Percentiles rank a stretch among this genome's conserved stretches.
Conservation (phyloP, 2,113 vertebrate genomes). For the Caranx melampygus region DNA sequence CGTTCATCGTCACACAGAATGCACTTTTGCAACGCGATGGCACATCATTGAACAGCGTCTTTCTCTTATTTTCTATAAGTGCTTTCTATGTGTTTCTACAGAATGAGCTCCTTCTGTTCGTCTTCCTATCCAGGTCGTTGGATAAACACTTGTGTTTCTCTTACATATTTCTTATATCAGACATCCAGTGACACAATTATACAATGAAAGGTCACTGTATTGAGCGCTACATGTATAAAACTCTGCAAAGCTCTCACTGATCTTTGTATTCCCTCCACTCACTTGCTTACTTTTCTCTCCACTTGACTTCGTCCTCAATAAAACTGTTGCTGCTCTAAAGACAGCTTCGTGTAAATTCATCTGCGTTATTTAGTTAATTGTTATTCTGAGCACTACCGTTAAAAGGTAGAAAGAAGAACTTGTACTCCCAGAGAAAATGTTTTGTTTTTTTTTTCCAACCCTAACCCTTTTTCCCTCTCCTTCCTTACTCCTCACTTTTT, state of each 20-base stretch:
- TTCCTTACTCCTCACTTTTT: slow-evolving; percentile 40
- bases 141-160: slow-evolving; percentile 15
- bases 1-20: not conserved
- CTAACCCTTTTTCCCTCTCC: not conserved
- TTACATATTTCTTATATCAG: slow-evolving; percentile 3
- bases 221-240: slow-evolving; percentile 6
- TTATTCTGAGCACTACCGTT: slow-evolving; percentile 27
- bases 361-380: slow-evolving; percentile 58
- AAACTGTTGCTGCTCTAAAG: slow-evolving; percentile 36
- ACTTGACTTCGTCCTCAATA: slow-evolving; percentile 40
- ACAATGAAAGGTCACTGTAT: slow-evolving; percentile 48
- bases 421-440: slow-evolving; percentile 43
- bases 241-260: slow-evolving; percentile 19
- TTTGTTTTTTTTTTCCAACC: not conserved
- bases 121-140: slow-evolving; percentile 9
- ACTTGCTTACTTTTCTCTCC: slow-evolving; percentile 11
- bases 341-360: slow-evolving; percentile 34
- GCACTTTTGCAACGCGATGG: not conserved
- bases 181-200: slow-evolving; percentile 21
- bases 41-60: not conserved
- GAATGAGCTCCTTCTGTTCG: not conserved
- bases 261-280: slow-evolving; percentile 35
- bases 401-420: slow-evolving; percentile 38
- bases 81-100: not conserved
- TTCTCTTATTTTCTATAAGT: not conserved